Conservation (phyloP, 2,888 invertebrate species). For the Xanthia togata region DNA sequence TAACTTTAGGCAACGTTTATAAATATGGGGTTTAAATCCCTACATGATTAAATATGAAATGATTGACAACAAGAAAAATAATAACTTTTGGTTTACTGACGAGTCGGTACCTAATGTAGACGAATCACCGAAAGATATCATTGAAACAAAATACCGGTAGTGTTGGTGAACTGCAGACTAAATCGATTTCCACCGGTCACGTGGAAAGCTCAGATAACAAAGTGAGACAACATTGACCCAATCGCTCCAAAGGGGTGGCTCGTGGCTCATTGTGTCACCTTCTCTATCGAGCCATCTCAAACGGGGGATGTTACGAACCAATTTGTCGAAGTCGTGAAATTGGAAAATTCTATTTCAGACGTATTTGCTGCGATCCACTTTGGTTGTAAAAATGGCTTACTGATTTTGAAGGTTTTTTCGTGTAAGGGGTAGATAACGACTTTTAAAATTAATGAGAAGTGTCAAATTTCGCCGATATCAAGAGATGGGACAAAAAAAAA, state of each 20-base stretch:
- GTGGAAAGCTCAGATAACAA: conserved; percentile 72
- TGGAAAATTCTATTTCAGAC: conserved; percentile 65
- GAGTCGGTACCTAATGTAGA: not conserved
- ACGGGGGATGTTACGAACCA: conserved; percentile 68
- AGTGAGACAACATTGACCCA: conserved; percentile 73
- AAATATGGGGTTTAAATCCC: not conserved
- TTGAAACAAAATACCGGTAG: not conserved
- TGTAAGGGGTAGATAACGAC: not conserved
- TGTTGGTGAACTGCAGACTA: conserved; percentile 20
- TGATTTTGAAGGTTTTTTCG: conserved; percentile 10
- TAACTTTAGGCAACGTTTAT: not conserved
- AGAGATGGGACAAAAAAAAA: not conserved
- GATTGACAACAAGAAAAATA: no score
- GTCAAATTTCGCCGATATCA: not conserved
- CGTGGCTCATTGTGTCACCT: conserved; percentile 56
- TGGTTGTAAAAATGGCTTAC: conserved; percentile 29
- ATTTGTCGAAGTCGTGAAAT: conserved; percentile 73
- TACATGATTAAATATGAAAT: not conserved
- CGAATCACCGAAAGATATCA: not conserved
- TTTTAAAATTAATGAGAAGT: conserved; percentile 8
- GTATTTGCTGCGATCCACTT: conserved; percentile 37
- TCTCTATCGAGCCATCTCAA: conserved; percentile 63
- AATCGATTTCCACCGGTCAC: conserved; percentile 68
- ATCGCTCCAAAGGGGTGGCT: conserved; percentile 63
- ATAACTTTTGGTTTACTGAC: not conserved